Evolutionary conservation across 2,797 vertebrate species (phyloP).

Genomic region (Pyrocephalus nanus): DNA sequence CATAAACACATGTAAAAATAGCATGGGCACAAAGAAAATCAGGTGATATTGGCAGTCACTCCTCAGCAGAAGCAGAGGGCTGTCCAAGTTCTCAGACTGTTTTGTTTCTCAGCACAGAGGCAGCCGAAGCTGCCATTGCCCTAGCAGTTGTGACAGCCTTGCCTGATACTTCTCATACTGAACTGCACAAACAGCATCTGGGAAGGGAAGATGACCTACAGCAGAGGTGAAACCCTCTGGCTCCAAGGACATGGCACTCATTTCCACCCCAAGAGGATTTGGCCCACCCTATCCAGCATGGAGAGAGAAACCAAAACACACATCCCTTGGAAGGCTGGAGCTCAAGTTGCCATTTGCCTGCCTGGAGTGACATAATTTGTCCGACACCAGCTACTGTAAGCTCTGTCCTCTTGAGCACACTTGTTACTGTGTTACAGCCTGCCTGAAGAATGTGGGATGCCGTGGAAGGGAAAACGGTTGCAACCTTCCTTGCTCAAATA

Average conservation of each 20-base stretch:
- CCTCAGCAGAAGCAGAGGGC: not conserved
- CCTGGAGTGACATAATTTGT: constrained; percentile 77
- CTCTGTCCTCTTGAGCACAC: constrained; percentile 76
- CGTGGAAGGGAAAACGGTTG: constrained; percentile 60
- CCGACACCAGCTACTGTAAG: constrained; percentile 78
- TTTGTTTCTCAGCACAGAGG: not conserved
- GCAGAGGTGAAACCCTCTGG: not conserved
- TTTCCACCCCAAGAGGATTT: not conserved
- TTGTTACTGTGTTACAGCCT: constrained; percentile 78
- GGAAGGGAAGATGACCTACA: not conserved
- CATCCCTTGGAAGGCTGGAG: constrained; percentile 56
- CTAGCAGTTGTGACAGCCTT: not conserved
- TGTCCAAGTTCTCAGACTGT: not conserved
- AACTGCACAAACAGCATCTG: not conserved
- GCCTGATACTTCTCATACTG: not conserved
- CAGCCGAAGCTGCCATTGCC: not conserved
- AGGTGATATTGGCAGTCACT: not conserved
- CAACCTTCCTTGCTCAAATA: constrained; percentile 51
- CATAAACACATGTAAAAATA: not conserved
- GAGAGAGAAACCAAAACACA: constrained; percentile 5
- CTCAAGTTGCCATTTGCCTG: constrained; percentile 72
- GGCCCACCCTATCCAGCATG: not conserved
- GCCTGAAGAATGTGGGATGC: constrained; percentile 73
- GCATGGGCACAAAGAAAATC: not conserved
- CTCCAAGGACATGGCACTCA: not conserved